Conservation (phyloP, 2,113 vertebrate genomes). For the Aegypius monachus region DNA sequence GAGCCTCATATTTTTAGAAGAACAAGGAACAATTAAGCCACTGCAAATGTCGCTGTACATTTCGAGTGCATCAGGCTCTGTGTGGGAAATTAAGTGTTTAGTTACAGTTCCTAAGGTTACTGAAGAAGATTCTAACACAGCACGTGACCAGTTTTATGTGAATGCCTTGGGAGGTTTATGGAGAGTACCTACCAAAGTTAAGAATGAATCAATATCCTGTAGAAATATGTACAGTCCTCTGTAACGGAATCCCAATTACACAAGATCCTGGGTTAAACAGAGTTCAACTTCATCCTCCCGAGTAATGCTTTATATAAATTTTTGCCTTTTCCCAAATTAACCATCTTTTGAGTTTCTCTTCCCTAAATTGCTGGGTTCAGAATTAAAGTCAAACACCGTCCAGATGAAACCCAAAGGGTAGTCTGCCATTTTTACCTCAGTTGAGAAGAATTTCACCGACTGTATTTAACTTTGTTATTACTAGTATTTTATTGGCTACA, state of each 20-base stretch:
- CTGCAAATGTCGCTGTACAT: neutral
- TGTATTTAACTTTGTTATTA: neutral
- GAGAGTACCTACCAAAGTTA: neutral
- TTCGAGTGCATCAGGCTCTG: neutral
- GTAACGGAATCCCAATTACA: neutral
- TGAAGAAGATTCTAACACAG: neutral
- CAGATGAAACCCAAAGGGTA: neutral
- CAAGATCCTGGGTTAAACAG: neutral
- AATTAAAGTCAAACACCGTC: neutral
- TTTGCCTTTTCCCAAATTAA: neutral
- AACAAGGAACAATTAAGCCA: neutral
- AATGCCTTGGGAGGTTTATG: neutral
- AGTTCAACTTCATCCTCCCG: neutral
- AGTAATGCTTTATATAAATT: neutral
- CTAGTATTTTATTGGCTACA: neutral
- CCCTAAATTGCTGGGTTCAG: neutral
- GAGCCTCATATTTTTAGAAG: neutral
- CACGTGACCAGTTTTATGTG: fast-evolving
- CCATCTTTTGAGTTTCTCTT: neutral
- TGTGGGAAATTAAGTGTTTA: neutral
- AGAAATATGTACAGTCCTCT: neutral
- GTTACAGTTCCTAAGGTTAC: neutral
- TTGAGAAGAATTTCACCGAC: conserved; percentile 4
- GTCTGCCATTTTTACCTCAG: neutral
- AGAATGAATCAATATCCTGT: conserved; percentile 2